Evolutionary conservation across 2,888 invertebrate genomes (phyloP), one percentile per base, ranked within the genome.

Genomic region (Clanis bilineata): DNA sequence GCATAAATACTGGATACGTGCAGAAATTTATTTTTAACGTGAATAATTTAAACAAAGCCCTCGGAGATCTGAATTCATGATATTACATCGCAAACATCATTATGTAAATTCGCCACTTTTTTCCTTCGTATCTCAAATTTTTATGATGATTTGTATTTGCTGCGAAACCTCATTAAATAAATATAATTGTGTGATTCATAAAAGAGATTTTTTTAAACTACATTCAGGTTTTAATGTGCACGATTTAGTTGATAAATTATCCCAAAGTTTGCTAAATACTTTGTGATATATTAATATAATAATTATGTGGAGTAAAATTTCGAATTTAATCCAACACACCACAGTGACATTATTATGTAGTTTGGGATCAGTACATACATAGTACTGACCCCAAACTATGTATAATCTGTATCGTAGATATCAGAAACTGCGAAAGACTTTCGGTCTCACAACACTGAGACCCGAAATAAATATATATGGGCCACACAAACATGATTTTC

Each of bases 11-110:
- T 39, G 4, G n/a, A 25, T 38, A 23, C 36, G 9, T 39, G 15
- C 56, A 25, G 9, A 39, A 56, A 36, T 22, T 55, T 12, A 22
- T 28, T 25, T 25, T n/a, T 47, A 47, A 47, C 47, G 47, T 2
- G 47, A 32, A 51, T 15, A 18, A 1, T 51, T 39, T 41, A 39
- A 56, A 56, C n/a, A 39, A 39, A 39, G 23, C 25, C 39, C 56
- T 23, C 15, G 15, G 23, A 25, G n/a, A 59, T 58, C 57, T 64
- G 23, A 25, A 28, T 59, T 28, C 57, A 61, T 39, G 47, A 65
- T 62, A 65, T 60, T 59, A 62, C 55, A 59, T 59, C 57, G 25
- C 22, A 56, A 56, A 39, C 25, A 56, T 39, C 9, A 56, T 56
- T 56, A 56, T 56, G 56, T 18, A 23, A 56, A 56, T 56, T 56